Evolutionary conservation across 2,888 invertebrate species (phyloP), one percentile per base, ranked within the genome.

Genomic region (Ophion obscuratus): DNA sequence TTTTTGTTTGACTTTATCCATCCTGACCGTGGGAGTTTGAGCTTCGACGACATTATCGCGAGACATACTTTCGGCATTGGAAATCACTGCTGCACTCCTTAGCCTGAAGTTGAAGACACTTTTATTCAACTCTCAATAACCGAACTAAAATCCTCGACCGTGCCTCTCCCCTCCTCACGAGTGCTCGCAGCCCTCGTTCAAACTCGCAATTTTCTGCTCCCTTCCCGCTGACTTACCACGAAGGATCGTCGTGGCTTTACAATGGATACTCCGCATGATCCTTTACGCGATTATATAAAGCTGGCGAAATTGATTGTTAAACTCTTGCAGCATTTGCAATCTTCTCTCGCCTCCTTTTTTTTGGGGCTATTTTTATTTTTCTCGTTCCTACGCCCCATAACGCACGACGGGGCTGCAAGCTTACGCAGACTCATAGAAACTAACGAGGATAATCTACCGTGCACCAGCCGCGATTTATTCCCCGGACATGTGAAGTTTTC

Each of bases 211-310:
- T 76, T 64, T 44, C 75, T 40, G 31, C 53, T n/a, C 62, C 44
- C 44, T 75, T 67, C 57, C 75, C 66, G 24, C 47, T 36, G 20
- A 14, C 62, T 64, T 53, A 47, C 64, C 64, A 40, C 80, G 44
- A 27, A 71, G 62, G 71, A 67, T 64, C 40, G 40, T 68, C 73
- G 68, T 84, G 87, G 84, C 87, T 90, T 90, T 90, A 90, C 89
- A 89, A 89, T 86, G 88, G 87, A 89, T 88, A 84, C 77, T 84
- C 88, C 88, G 88, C 90, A 84, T 84, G 84, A 84, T 84, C 84
- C 66, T 80, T 80, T 80, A 80, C 84, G 84, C 84, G 84, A 80
- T 76, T 80, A 80, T 76, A 80, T 80, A 90, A 90, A 90, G 88
- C 88, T 81, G 67, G 80, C 81, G 84, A 64, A 81, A 83, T 73